phyloP scores from a whole-genome alignment of 2,113 vertebrate species.

The Atherinomorus stipes region DNA sequence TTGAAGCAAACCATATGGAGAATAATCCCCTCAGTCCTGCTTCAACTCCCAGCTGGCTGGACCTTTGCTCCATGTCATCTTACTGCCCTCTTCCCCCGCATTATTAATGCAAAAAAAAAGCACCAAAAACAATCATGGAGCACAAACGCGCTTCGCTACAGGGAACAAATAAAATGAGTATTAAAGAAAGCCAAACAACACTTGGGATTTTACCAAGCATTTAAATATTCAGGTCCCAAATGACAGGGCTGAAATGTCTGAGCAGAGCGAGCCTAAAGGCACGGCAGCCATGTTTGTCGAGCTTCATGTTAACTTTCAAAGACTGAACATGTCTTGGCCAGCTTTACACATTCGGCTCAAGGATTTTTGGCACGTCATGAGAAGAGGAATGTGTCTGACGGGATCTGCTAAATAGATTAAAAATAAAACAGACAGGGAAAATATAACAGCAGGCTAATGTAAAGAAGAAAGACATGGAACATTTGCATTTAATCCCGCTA shows the following conservation, averaged over 20 bases:
- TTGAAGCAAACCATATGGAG: slow-evolving; percentile 5
- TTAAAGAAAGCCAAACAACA: background rate
- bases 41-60: slow-evolving; percentile 15
- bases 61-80: slow-evolving; percentile 14
- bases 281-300: slow-evolving; percentile 35
- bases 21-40: slow-evolving; percentile 2
- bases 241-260: slow-evolving; percentile 43
- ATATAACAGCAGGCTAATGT: slow-evolving; percentile 26
- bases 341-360: slow-evolving; percentile 24
- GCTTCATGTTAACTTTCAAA: slow-evolving; percentile 27
- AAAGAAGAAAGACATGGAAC: slow-evolving; percentile 11
- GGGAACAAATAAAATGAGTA: background rate
- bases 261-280: slow-evolving; percentile 49
- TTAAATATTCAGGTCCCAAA: slow-evolving; percentile 62
- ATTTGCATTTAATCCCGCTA: slow-evolving; percentile 7
- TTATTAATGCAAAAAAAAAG: slow-evolving; percentile 4
- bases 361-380: slow-evolving; percentile 16
- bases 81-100: background rate
- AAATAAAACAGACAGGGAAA: slow-evolving; percentile 3
- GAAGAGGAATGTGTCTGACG: slow-evolving; percentile 6
- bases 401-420: background rate
- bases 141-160: background rate
- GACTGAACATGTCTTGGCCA: slow-evolving; percentile 11
- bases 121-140: background rate
- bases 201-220: slow-evolving; percentile 17